Conservation (phyloP, 1,140 invertebrate species). For the Drosophila parabipectinata region DNA sequence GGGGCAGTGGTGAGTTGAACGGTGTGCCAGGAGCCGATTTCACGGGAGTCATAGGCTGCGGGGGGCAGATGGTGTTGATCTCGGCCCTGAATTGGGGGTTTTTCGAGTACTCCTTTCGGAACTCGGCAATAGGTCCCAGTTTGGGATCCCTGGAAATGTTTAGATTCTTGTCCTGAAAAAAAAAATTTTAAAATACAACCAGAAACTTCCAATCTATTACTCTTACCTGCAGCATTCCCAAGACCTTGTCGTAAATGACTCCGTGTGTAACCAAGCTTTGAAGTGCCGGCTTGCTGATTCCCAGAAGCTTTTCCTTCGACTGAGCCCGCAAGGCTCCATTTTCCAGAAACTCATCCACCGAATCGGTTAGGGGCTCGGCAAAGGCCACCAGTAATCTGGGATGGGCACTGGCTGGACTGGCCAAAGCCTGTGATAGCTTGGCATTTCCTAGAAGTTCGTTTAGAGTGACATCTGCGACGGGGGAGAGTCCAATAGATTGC, state of each 20-base stretch:
- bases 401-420: constrained; percentile 24
- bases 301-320: constrained; percentile 64
- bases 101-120: constrained; percentile 85
- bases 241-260: constrained; percentile 86
- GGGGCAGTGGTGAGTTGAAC: constrained; percentile 74
- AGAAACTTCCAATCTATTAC: neutral
- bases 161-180: constrained; percentile 84
- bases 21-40: constrained; percentile 50
- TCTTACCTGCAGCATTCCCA: constrained; percentile 84
- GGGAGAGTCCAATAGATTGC: constrained; percentile 44
- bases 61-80: constrained; percentile 51
- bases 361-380: constrained; percentile 62
- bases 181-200: neutral
- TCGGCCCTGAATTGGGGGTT: constrained; percentile 86
- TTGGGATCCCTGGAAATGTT: constrained; percentile 85
- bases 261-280: constrained; percentile 86
- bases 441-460: constrained; percentile 57
- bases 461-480: constrained; percentile 55
- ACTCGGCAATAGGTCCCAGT: constrained; percentile 85
- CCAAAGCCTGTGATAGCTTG: constrained; percentile 54
- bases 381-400: constrained; percentile 72
- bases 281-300: constrained; percentile 60
- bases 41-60: constrained; percentile 42
- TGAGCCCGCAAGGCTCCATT: constrained; percentile 35
- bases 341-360: constrained; percentile 42